phyloP scores from a whole-genome alignment of 2,888 invertebrate species.

The Laothoe populi region DNA sequence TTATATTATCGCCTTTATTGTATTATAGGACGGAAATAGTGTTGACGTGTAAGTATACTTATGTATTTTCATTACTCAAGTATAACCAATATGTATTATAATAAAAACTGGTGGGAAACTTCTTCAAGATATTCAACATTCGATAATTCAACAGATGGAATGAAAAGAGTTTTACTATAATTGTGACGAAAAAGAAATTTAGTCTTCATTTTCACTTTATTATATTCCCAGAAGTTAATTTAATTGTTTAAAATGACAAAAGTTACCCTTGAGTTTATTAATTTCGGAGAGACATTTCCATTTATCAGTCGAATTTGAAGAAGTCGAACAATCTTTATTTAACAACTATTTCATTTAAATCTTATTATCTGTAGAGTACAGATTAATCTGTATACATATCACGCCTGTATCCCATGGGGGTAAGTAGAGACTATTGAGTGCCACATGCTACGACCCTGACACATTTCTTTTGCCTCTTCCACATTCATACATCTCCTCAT shows the following conservation, averaged over 20 bases:
- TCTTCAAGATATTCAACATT: too few species aligned
- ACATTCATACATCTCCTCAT: too few species aligned
- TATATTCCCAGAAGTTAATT: background rate
- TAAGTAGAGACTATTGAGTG: too few species aligned
- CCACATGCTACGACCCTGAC: too few species aligned
- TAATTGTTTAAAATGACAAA: constrained; percentile 20
- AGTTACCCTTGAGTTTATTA: background rate
- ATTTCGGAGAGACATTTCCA: background rate
- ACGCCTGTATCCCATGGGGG: too few species aligned
- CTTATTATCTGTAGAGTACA: background rate
- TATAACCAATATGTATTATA: too few species aligned
- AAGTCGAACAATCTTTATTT: background rate
- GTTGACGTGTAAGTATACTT: too few species aligned
- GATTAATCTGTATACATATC: background rate
- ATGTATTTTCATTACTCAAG: too few species aligned
- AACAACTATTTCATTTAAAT: background rate
- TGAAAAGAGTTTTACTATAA: background rate
- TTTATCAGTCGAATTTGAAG: constrained; percentile 7
- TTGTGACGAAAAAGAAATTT: background rate
- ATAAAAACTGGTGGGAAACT: too few species aligned
- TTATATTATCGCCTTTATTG: too few species aligned
- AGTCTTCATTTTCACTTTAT: background rate
- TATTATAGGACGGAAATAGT: too few species aligned
- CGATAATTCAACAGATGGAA: background rate
- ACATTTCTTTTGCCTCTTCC: too few species aligned